Evolutionary conservation across 1,140 invertebrate genomes (phyloP), one percentile per base, ranked within the genome.

Genomic region (Cephus cinctus): DNA sequence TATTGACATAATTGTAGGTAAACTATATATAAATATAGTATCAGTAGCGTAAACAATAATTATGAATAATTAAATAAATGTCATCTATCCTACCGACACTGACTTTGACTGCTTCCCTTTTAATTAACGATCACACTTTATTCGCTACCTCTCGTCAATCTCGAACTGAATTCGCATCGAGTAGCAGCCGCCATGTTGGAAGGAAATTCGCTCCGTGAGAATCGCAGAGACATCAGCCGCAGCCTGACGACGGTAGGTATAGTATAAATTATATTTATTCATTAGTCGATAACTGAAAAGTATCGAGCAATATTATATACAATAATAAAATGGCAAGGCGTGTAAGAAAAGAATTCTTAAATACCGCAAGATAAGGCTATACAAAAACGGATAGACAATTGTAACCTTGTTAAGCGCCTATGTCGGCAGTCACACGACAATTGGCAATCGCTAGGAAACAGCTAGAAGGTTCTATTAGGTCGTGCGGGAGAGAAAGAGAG

Each of bases 1-100:
- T 76, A 76, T 73, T 63, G 61, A 74, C 63, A 71, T 76, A 75
- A 76, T 75, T 73, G 66, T 75, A 76, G 68, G 70, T 73, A 71
- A n/a, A 66, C 62, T 72, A 70, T 36, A 52, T 73, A 73, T 63
- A 59, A 73, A 50, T 75, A 73, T 75, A 75, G 63, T 59, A 65
- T 71, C 67, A 67, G 63, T 76, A 76, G 71, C 63, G 51, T 75
- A 74, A 73, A 69, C 61, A 62, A 75, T 69, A 69, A 57, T 57
- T 48, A 67, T 57, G 56, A 70, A 40, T 45, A 43, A 47, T 9
- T 61, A 67, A 75, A 75, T 76, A 75, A 76, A 75, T 76, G 69
- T 76, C 73, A 73, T 69, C 66, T 72, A 71, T 73, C 64, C 63
- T 67, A 67, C 60, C 64, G 61, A 55, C n/a, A n/a, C n/a, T n/a